Evolutionary conservation across 2,113 vertebrate species (phyloP), one percentile per base, ranked within the genome.

Genomic region (Etia nguti): DNA sequence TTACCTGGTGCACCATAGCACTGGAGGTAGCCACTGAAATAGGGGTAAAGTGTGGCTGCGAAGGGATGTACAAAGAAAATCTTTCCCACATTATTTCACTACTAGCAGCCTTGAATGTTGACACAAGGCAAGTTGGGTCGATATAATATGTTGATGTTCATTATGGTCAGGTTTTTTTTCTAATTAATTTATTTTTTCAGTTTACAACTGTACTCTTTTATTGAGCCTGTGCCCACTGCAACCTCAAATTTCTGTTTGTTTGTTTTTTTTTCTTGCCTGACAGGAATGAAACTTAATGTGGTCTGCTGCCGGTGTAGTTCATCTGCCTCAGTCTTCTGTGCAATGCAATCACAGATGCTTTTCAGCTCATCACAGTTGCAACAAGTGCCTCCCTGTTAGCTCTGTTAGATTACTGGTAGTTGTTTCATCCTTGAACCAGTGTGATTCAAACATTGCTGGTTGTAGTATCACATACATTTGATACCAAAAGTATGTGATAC

Each of bases 131-230:
- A 26, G 16, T 57, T 59, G 15, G 1, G 12, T 24, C 65, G 43
- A 26, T 68, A 43, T 36, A 12, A 41, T 70, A 4, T 83, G 48
- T 26, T 55, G 34, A 15, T 43, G 10, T 34, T 52, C 22, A 38
- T 20, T 20, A 29, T 5, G 10, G n/a, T 38, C 81, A 52, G 34
- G 13, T 34, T 36, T 68, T 41, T 2, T n/a, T n/a, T n/a, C n/a
- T n/a, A n/a, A n/a, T n/a, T n/a, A n/a, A 41, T 41, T 0, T n/a
- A 8, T n/a, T 55, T 73, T 70, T 41, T 20, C 15, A 0, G 20
- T 55, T 24, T 43, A 3, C 16, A 31, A 5, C n/a, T 36, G n/a
- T 54, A 18, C 10, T 18, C 3, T 41, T 81, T 50, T 82, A 29
- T 41, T 46, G 62, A 22, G n/a, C 36, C 62, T 31, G 55, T n/a